Evolutionary conservation across 2,888 invertebrate species (phyloP), one percentile per base, ranked within the genome.

Genomic region (Notodonta dromedarius): DNA sequence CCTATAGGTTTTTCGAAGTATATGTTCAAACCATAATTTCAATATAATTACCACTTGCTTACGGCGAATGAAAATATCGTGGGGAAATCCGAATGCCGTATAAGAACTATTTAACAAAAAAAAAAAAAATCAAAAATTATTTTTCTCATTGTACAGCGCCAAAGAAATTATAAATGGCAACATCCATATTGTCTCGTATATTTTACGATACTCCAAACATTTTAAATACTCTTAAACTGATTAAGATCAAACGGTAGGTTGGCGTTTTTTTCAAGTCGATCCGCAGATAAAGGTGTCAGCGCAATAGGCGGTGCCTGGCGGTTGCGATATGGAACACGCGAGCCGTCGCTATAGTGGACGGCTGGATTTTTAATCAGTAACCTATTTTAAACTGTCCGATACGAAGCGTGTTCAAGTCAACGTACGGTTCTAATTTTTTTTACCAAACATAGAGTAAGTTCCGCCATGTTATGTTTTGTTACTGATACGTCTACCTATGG

Each of bases 241-340:
- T 54, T 35, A 13, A 56, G 71, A 71, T 73, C 70, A 62, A 54
- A 54, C n/a, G 48, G 50, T 58, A 59, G 63, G 60, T 66, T 61
- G 59, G 51, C 44, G 62, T 69, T 73, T 69, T 24, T 73, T 77
- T 69, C 71, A 55, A 62, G 61, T 61, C 62, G 67, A 69, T 75
- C 63, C 60, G 62, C 56, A 72, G 82, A 79, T 81, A 78, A 74
- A 78, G 70, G 74, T 74, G 78, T 79, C 78, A 75, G 78, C 70
- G 66, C 63, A 65, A 63, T 62, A 62, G 66, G 62, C 61, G 56
- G 52, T 48, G 51, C 56, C 12, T 40, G 50, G 53, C 53, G 51
- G 58, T 63, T 52, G 67, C 59, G 74, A 75, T 77, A 75, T 58
- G 61, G 60, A 63, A 65, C 82, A 79, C 78, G 80, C 79, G 69